Evolutionary conservation across 2,888 invertebrate species (phyloP), one percentile per base, ranked within the genome.

Genomic region (Bellardia bayeri): DNA sequence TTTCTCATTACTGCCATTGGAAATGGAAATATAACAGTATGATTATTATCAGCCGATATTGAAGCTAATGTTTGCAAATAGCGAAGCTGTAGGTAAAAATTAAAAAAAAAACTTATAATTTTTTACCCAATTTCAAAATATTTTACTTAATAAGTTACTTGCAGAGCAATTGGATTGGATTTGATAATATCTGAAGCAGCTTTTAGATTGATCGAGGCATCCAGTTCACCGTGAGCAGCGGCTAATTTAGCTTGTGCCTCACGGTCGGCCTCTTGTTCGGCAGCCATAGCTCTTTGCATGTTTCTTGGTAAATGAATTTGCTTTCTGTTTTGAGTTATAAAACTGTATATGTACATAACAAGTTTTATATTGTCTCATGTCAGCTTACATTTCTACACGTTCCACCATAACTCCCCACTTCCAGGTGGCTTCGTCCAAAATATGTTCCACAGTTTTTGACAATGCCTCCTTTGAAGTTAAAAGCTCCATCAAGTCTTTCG

Each of bases 321-420:
- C 84, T 92, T 92, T 0, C 92, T 92, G 30, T 0, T 33, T 45
- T 11, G 13, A 11, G 14, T 78, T 84, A 51, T 16, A 51, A 42
- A 40, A 42, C n/a, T 45, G 9, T 45, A 11, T 45, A 45, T 45
- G 11, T 13, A 45, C 7, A 42, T 42, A 42, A 42, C 2, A 42
- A 42, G 23, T 23, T 23, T 11, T 42, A 37, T n/a, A n/a, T 16
- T 16, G 23, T 56, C 8, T 56, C 16, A 16, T 56, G 1, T 4
- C 6, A 42, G 89, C 90, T 90, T 82, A 98, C 97, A 98, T 97
- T 95, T 98, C 98, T 13, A 98, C 98, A 89, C 98, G 95, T 93
- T 98, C 98, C 14, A 98, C 97, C 94, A 97, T 97, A 49, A 98
- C 97, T 16, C 98, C 98, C 98, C 98, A 98, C 0, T 97, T 96